Percentiles rank a stretch among this genome's conserved stretches.
phyloP scores from a whole-genome alignment of 1,140 invertebrate species.

The Achroia grisella region DNA sequence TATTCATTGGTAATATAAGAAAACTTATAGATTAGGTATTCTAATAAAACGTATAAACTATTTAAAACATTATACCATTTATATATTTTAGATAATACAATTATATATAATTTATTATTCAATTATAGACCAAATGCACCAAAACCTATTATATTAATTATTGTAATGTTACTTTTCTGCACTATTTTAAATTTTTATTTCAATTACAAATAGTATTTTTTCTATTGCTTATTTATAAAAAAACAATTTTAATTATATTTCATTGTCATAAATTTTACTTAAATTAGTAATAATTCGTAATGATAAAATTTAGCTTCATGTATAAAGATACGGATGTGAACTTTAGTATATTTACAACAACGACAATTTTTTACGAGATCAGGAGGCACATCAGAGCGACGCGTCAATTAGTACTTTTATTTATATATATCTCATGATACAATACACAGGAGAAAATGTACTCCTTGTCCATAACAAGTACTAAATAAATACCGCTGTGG shows the following conservation, averaged over 20 bases:
- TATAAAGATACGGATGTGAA: constrained; percentile 33
- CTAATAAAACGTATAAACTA: no score
- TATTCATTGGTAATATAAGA: no score
- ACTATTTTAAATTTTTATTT: neutral
- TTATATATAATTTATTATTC: neutral
- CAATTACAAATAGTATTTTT: no score
- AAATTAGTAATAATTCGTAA: no score
- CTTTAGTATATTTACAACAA: constrained; percentile 10
- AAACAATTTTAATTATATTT: no score
- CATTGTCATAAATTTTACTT: no score
- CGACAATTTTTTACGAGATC: constrained; percentile 45
- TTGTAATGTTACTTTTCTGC: neutral
- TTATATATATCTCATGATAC: no score
- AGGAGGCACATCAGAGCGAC: constrained; percentile 54
- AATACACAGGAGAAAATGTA: no score
- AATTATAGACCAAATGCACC: constrained; percentile 2
- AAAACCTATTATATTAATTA: neutral
- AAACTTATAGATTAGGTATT: no score
- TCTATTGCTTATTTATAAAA: no score
- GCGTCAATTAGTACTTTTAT: no score
- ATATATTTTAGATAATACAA: neutral
- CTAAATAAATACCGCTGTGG: constrained; percentile 49
- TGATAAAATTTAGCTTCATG: no score
- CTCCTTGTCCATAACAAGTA: neutral
- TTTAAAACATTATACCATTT: neutral